Conservation (phyloP, 2,888 invertebrate genomes). For the Bellardia pandia region DNA sequence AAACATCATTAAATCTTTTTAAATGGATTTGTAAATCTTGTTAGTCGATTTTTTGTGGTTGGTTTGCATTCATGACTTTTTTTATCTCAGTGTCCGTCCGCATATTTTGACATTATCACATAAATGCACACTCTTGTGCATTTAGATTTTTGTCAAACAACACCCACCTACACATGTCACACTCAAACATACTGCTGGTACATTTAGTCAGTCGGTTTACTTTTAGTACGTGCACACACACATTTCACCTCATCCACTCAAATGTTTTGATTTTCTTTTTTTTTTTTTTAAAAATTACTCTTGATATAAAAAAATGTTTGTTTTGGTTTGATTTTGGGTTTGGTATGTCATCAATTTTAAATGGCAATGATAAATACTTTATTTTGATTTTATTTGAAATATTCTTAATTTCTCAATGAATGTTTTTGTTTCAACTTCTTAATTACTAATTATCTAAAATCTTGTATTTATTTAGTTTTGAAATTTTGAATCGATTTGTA, state of each 20-base stretch:
- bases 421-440: constrained; percentile 67
- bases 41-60: constrained; percentile 69
- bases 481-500: constrained; percentile 25
- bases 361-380: constrained; percentile 80
- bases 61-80: constrained; percentile 10
- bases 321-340: constrained; percentile 55
- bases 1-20: constrained; percentile 80
- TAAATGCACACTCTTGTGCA: constrained; percentile 6
- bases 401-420: constrained; percentile 33
- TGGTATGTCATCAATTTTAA: constrained; percentile 71
- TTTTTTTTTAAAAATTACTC: constrained; percentile 32
- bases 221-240: background rate
- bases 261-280: constrained; percentile 46
- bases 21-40: constrained; percentile 81
- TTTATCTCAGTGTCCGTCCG: background rate
- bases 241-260: background rate
- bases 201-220: background rate
- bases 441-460: constrained; percentile 64
- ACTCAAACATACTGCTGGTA: background rate
- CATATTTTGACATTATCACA: constrained; percentile 15
- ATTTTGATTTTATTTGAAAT: constrained; percentile 78
- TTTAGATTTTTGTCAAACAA: constrained; percentile 14
- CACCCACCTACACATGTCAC: constrained; percentile 41
- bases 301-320: constrained; percentile 35
- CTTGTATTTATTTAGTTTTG: constrained; percentile 42